A percentile compares a stretch with the other conserved stretches of the same genome.
Conservation (phyloP, 1,140 invertebrate species). For the Bombus sylvicola region DNA sequence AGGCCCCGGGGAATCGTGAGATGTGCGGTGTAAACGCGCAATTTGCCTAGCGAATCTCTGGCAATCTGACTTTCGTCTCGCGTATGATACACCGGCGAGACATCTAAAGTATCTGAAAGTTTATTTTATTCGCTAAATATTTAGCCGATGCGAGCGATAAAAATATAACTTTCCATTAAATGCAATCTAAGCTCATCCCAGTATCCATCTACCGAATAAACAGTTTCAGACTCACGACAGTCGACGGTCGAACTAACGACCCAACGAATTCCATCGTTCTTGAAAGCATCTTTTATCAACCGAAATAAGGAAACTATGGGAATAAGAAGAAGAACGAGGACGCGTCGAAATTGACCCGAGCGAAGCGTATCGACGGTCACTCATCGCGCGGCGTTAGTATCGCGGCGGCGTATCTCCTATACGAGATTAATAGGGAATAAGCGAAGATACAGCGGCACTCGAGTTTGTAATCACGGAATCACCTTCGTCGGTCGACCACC, state of each 20-base stretch:
- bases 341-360: constrained; percentile 38
- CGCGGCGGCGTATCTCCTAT: constrained; percentile 47
- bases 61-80: constrained; percentile 6
- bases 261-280: not conserved
- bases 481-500: constrained; percentile 58
- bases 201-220: not conserved
- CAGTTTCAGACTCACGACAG: not conserved
- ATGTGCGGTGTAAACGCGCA: constrained; percentile 44
- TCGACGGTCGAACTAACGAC: not conserved
- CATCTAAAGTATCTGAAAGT: not conserved
- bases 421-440: constrained; percentile 69
- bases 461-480: constrained; percentile 67
- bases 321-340: constrained; percentile 1
- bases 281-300: not conserved
- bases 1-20: constrained; percentile 5
- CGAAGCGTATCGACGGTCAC: constrained; percentile 36
- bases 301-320: not conserved
- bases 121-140: not conserved
- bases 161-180: not conserved
- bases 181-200: not conserved
- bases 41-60: constrained; percentile 6
- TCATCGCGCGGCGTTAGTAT: constrained; percentile 41
- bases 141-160: not conserved
- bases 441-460: constrained; percentile 56
- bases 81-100: not conserved